Conservation (phyloP, 2,888 invertebrate species). For the Lepidochrysops patricia region DNA sequence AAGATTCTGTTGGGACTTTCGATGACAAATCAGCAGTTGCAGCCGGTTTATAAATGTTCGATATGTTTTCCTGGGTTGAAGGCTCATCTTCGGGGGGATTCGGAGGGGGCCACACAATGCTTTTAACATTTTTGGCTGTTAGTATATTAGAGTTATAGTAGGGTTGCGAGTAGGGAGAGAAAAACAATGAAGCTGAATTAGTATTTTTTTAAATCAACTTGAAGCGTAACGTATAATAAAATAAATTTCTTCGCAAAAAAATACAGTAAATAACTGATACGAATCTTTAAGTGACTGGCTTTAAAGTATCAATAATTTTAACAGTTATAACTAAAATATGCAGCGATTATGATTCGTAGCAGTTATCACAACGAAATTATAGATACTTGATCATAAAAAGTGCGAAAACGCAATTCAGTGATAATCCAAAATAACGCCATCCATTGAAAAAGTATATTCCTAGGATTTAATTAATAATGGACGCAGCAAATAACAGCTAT, state of each 20-base stretch:
- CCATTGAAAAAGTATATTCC: not conserved
- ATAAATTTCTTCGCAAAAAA: not conserved
- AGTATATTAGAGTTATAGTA: slow-evolving; percentile 37
- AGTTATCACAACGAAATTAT: not conserved
- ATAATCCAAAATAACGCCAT: not conserved
- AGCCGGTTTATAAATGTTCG: not conserved
- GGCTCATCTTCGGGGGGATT: slow-evolving; percentile 61
- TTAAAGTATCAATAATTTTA: not conserved
- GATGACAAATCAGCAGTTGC: not conserved
- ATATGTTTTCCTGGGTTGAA: slow-evolving; percentile 14
- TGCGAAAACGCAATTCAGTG: not conserved
- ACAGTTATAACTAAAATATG: not conserved
- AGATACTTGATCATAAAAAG: not conserved
- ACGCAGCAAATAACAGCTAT: slow-evolving; percentile 37
- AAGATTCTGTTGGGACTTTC: slow-evolving; percentile 16
- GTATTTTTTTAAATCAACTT: slow-evolving; percentile 37
- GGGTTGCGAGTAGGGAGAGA: slow-evolving; percentile 40
- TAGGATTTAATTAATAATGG: not conserved
- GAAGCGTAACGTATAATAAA: not conserved
- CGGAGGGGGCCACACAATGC: slow-evolving; percentile 67
- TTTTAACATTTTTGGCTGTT: slow-evolving; percentile 68
- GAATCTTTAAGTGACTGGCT: not conserved
- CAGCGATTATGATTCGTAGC: not conserved
- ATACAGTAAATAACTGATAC: not conserved
- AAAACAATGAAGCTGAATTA: slow-evolving; percentile 63